A percentile compares a stretch with the other conserved stretches of the same genome.
These are phyloP conservation scores for Acleris sparsana DNA, from an alignment of 2,888 invertebrate genomes.

Conservation along the genomic window DNA sequence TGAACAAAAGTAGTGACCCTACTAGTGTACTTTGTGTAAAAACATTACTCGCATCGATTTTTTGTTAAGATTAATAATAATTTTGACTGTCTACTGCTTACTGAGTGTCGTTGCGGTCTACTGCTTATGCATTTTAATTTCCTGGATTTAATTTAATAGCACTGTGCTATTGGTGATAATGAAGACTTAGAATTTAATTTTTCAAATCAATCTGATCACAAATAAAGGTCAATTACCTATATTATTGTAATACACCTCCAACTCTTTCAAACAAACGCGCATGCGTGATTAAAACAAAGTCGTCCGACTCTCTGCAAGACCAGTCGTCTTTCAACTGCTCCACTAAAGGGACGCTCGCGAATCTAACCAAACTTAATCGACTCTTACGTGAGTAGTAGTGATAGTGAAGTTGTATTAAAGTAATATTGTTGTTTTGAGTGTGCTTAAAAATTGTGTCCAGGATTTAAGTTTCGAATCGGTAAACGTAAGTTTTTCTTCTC, in stretches of 20 bases:
- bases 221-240: background rate
- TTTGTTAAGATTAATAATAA: too few species aligned
- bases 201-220: background rate
- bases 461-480: slow-evolving; percentile 14
- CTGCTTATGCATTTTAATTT: too few species aligned
- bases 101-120: too few species aligned
- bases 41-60: too few species aligned
- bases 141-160: too few species aligned
- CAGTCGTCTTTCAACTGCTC: slow-evolving; percentile 32
- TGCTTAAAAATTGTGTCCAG: slow-evolving; percentile 7
- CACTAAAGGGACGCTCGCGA: slow-evolving; percentile 20
- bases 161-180: too few species aligned
- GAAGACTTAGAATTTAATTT: too few species aligned
- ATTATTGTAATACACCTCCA: background rate
- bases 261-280: slow-evolving; percentile 22
- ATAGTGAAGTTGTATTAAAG: slow-evolving; percentile 29
- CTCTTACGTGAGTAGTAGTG: slow-evolving; percentile 24
- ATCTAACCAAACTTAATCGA: slow-evolving; percentile 9
- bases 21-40: too few species aligned
- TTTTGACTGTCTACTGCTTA: too few species aligned
- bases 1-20: too few species aligned
- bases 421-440: slow-evolving; percentile 14
- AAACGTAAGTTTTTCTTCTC: slow-evolving; percentile 17
- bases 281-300: slow-evolving; percentile 29
- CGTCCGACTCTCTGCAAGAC: slow-evolving; percentile 16